phyloP scores from a whole-genome alignment of 2,888 invertebrate genomes.

The Campoplex capitator region DNA sequence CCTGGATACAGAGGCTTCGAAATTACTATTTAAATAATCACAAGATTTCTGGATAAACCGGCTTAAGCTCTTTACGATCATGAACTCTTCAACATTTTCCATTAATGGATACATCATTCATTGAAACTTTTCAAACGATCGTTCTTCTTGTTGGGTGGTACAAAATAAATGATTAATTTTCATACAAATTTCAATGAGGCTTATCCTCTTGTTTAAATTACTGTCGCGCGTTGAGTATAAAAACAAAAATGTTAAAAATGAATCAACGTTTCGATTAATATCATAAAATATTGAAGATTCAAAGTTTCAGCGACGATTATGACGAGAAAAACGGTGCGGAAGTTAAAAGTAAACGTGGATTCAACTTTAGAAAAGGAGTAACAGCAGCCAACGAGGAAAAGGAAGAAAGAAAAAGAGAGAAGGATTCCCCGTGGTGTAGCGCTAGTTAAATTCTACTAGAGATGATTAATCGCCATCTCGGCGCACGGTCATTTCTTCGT shows the following conservation, averaged over 20 bases:
- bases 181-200: background rate
- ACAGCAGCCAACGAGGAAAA: constrained; percentile 2
- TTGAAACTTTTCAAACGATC: background rate
- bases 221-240: background rate
- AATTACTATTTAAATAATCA: constrained; percentile 3
- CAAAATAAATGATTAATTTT: background rate
- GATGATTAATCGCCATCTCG: constrained; percentile 70
- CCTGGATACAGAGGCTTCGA: background rate
- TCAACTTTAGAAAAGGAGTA: constrained; percentile 41
- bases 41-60: background rate
- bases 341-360: constrained; percentile 39
- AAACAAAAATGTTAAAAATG: background rate
- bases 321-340: constrained; percentile 2
- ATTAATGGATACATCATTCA: constrained; percentile 37
- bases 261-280: background rate
- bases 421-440: constrained; percentile 45
- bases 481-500: constrained; percentile 64
- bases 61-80: constrained; percentile 25
- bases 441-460: constrained; percentile 66
- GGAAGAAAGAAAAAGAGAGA: constrained; percentile 27
- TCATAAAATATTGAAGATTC: background rate
- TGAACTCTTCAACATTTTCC: background rate
- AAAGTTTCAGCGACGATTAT: constrained; percentile 49
- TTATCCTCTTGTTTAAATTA: background rate
- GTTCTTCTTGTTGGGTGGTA: background rate